Evolutionary conservation across 2,888 invertebrate species (phyloP).

Genomic region (Diloba caeruleocephala): DNA sequence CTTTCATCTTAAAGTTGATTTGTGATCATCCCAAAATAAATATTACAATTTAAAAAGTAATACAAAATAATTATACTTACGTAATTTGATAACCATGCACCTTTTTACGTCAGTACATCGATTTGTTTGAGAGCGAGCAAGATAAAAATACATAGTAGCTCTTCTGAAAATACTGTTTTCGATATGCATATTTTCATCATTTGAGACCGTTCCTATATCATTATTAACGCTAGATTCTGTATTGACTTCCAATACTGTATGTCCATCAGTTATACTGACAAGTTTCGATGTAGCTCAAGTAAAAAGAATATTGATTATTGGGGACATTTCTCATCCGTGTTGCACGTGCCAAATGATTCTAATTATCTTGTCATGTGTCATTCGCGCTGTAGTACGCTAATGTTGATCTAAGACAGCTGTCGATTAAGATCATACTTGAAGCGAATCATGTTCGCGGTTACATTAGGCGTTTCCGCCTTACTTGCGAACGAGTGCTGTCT

Average conservation of each 20-base stretch:
- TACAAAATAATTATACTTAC: too few relatives aligned
- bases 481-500: too few relatives aligned
- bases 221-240: neutral
- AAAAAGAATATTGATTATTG: conserved; percentile 11
- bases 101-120: too few relatives aligned
- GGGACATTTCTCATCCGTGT: neutral
- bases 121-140: too few relatives aligned
- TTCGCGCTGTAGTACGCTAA: conserved; percentile 10
- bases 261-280: neutral
- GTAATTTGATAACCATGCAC: too few relatives aligned
- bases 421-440: conserved; percentile 12
- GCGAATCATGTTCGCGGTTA: conserved; percentile 7
- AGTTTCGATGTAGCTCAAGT: neutral
- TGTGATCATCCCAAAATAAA: conserved; percentile 16
- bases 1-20: conserved; percentile 22
- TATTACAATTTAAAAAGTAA: too few relatives aligned
- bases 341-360: conserved; percentile 32
- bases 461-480: neutral
- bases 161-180: too few relatives aligned
- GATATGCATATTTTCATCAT: too few relatives aligned
- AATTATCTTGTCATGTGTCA: conserved; percentile 46
- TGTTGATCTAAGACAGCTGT: conserved; percentile 37
- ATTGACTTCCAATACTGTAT: neutral
- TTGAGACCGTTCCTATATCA: too few relatives aligned
- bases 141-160: too few relatives aligned